Percentiles rank a stretch among this genome's conserved stretches.
phyloP scores from a whole-genome alignment of 2,113 vertebrate species.

The Chamaea fasciata region DNA sequence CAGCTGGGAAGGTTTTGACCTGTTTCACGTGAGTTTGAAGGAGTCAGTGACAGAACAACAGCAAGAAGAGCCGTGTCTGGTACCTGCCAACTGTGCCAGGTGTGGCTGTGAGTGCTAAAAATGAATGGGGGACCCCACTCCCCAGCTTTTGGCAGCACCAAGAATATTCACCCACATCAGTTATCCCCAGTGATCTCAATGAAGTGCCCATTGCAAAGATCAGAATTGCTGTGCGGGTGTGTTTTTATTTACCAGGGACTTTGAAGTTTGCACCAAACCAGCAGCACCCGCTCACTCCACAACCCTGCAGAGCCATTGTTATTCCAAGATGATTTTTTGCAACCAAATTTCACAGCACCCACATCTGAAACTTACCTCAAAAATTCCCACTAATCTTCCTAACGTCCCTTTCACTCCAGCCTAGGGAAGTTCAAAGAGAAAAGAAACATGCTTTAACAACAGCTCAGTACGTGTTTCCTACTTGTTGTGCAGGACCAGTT shows the following conservation, averaged over 20 bases:
- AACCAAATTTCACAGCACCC: background rate
- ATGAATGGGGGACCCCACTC: background rate
- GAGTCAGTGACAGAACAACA: background rate
- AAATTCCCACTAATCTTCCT: conserved; percentile 95
- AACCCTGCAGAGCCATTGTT: background rate
- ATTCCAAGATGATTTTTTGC: background rate
- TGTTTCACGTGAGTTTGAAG: background rate
- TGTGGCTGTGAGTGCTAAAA: background rate
- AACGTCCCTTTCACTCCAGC: conserved; percentile 97
- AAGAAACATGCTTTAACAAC: background rate
- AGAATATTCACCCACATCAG: background rate
- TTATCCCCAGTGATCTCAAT: background rate
- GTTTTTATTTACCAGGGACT: background rate
- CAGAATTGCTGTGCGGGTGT: rapidly evolving
- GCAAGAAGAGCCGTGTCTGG: background rate
- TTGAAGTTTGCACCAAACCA: background rate
- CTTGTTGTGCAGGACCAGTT: background rate
- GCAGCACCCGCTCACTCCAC: background rate
- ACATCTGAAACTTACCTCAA: conserved; percentile 83
- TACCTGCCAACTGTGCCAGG: background rate
- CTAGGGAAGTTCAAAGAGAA: conserved; percentile 66
- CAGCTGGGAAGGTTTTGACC: background rate
- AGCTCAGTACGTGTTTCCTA: background rate
- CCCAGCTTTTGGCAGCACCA: background rate
- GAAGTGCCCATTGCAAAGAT: background rate